Evolutionary conservation across 2,797 vertebrate genomes (phyloP).

Genomic region (Coluber constrictor): DNA sequence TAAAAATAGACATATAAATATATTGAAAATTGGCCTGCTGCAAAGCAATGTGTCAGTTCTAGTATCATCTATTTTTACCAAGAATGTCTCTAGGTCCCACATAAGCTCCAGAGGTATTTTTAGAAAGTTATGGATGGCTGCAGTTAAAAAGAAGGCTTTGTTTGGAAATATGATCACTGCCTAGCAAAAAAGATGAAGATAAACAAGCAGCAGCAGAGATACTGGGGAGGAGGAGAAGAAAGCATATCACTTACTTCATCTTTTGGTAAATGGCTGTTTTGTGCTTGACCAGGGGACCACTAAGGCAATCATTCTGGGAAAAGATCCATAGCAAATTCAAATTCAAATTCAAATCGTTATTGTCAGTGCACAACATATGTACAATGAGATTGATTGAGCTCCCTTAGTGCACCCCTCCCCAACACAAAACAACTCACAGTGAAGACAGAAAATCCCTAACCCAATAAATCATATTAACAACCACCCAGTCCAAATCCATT

Average conservation of each 20-base stretch:
- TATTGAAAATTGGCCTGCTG: not conserved
- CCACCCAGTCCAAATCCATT: no score
- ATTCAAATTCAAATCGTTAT: no score
- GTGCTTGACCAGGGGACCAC: not conserved
- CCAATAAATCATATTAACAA: no score
- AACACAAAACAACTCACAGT: no score
- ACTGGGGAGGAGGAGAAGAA: not conserved
- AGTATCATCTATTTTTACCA: not conserved
- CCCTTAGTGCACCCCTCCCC: no score
- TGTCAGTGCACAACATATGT: no score
- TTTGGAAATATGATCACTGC: not conserved
- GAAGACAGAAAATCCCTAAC: no score
- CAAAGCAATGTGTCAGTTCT: not conserved
- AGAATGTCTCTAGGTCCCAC: not conserved
- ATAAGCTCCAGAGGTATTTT: not conserved
- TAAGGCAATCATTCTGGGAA: not conserved
- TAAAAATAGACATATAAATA: not conserved
- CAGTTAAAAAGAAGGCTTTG: not conserved
- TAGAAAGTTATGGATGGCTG: not conserved
- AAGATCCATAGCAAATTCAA: not conserved
- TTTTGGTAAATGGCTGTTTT: not conserved
- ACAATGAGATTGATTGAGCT: no score
- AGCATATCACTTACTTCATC: not conserved
- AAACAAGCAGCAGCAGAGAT: not conserved
- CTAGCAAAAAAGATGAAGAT: not conserved